phyloP scores from a whole-genome alignment of 2,888 invertebrate genomes.

The Schizaphis graminum region DNA sequence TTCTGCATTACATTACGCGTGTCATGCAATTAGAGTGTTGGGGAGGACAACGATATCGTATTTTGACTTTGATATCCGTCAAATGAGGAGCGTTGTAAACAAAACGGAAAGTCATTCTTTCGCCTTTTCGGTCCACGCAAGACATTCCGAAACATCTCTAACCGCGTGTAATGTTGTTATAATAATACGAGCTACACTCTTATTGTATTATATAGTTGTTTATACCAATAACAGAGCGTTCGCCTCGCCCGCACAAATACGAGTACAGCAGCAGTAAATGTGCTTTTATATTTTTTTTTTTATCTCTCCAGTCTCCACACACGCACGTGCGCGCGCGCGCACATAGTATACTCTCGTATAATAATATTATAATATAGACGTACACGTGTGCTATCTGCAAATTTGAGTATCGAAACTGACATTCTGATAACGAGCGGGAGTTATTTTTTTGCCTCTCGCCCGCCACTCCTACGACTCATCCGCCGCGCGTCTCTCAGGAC shows the following conservation, averaged over 20 bases:
- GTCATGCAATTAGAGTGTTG: background rate
- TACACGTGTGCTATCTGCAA: background rate
- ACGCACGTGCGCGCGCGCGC: too few relatives aligned
- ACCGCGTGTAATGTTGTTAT: background rate
- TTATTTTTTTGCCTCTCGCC: background rate
- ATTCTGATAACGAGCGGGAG: conserved; percentile 46
- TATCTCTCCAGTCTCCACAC: background rate
- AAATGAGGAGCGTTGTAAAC: background rate
- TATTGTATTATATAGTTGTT: background rate
- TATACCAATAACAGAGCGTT: background rate
- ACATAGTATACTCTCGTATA: background rate
- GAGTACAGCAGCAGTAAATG: background rate
- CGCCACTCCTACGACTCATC: background rate
- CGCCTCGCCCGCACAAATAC: background rate
- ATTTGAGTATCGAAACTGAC: conserved; percentile 27
- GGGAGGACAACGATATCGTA: background rate
- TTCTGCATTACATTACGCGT: background rate
- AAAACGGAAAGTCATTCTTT: background rate
- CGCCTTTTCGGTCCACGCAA: background rate
- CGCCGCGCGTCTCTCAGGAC: background rate
- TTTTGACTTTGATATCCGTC: background rate
- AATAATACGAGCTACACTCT: background rate
- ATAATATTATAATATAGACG: background rate
- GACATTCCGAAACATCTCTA: background rate
- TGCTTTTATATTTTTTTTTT: background rate